These are phyloP conservation scores for Latheticus oryzae DNA, from an alignment of 2,888 invertebrate species.

Conservation along the genomic window DNA sequence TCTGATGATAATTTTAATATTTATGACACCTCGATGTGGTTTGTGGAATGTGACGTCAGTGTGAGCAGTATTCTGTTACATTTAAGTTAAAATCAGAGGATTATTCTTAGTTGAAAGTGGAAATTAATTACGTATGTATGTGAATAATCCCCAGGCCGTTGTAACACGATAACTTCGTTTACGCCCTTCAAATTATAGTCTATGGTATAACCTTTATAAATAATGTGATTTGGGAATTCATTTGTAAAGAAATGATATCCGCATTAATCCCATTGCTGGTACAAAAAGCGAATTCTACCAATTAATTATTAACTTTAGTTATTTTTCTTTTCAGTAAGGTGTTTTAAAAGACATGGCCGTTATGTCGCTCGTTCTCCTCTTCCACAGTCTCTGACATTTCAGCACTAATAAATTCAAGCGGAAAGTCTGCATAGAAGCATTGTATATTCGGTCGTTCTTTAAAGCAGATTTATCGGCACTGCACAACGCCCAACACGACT, in stretches of 20 bases:
- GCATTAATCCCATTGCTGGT: too few species aligned
- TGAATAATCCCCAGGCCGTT: conserved; percentile 35
- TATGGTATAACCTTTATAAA: conserved; percentile 16
- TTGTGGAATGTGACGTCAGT: conserved; percentile 19
- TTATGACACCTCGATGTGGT: conserved; percentile 25
- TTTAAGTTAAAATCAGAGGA: conserved; percentile 43
- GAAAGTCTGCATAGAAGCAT: conserved; percentile 53
- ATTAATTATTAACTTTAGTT: too few species aligned
- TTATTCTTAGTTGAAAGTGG: conserved; percentile 41
- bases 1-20: conserved; percentile 34
- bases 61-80: conserved; percentile 21
- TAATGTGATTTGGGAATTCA: too few species aligned
- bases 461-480: conserved; percentile 52
- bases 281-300: too few species aligned
- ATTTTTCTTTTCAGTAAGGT: too few species aligned
- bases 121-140: conserved; percentile 42
- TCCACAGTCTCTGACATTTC: conserved; percentile 50
- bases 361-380: conserved; percentile 39
- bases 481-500: conserved; percentile 43
- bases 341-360: too few species aligned
- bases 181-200: conserved; percentile 26
- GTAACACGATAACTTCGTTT: conserved; percentile 36
- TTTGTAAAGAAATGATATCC: too few species aligned
- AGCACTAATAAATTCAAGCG: conserved; percentile 52
- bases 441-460: conserved; percentile 54